Evolutionary conservation across 2,113 vertebrate genomes (phyloP).

Genomic region (Jacana jacana): DNA sequence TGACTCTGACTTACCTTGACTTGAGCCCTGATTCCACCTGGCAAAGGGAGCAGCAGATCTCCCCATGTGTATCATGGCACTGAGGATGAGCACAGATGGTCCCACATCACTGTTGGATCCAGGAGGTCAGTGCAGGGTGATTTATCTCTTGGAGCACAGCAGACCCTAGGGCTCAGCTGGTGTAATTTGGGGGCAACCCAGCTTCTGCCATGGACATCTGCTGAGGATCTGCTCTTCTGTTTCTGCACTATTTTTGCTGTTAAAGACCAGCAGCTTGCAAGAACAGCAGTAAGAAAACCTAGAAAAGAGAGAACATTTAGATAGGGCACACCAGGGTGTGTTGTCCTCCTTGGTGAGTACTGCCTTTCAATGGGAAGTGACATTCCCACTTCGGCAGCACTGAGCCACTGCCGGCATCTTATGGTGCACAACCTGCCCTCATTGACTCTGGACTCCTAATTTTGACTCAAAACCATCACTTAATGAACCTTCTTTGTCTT

Average conservation of each 20-base stretch:
- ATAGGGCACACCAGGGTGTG: background rate
- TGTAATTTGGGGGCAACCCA: background rate
- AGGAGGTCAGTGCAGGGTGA: background rate
- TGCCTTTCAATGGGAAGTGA: background rate
- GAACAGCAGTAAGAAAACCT: background rate
- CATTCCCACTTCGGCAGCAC: background rate
- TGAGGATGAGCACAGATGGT: background rate
- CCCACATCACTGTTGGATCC: background rate
- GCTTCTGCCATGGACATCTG: background rate
- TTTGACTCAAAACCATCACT: background rate
- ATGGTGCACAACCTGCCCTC: background rate
- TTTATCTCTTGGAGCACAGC: background rate
- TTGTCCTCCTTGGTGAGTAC: background rate
- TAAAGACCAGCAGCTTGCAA: background rate
- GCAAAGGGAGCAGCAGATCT: background rate
- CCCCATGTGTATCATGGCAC: background rate
- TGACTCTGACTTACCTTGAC: background rate
- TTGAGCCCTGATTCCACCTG: background rate
- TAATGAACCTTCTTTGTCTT: background rate
- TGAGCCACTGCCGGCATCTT: background rate
- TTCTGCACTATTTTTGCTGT: background rate
- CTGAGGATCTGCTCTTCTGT: background rate
- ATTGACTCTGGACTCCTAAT: background rate
- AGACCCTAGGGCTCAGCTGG: slow-evolving; percentile 15
- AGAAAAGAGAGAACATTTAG: background rate